phyloP scores from a whole-genome alignment of 2,888 invertebrate species.

The Sinelater perroti region DNA sequence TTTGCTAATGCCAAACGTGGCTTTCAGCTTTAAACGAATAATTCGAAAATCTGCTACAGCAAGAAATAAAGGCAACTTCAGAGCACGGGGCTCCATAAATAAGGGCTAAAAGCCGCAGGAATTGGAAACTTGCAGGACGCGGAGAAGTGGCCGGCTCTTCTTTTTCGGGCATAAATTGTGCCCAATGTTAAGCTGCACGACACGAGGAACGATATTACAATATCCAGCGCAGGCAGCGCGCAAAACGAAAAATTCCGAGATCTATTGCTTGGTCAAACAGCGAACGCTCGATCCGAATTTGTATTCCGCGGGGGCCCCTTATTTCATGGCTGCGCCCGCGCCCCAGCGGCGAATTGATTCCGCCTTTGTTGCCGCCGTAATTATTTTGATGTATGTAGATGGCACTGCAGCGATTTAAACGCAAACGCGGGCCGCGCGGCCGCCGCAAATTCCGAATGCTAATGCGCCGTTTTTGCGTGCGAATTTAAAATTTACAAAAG shows the following conservation, averaged over 20 bases:
- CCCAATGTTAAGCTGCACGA: no score
- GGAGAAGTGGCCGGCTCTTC: no score
- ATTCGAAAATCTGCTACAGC: no score
- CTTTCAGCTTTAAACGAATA: no score
- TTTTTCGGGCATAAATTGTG: no score
- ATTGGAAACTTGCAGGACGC: no score
- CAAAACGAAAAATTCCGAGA: slow-evolving; percentile 4
- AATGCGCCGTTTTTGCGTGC: slow-evolving; percentile 41
- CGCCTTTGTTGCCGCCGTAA: not conserved
- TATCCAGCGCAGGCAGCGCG: slow-evolving; percentile 2
- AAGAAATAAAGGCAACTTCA: no score
- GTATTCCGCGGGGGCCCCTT: slow-evolving; percentile 16
- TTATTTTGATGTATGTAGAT: slow-evolving; percentile 10
- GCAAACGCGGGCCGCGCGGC: slow-evolving; percentile 1
- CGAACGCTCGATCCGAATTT: slow-evolving; percentile 23
- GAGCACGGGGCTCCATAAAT: no score
- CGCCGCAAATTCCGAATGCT: slow-evolving; percentile 43
- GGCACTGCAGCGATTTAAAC: slow-evolving; percentile 12
- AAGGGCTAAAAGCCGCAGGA: no score
- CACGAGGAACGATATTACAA: slow-evolving; percentile 4
- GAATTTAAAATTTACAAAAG: slow-evolving; percentile 41
- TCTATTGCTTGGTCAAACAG: slow-evolving; percentile 14
- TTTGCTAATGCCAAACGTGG: no score
- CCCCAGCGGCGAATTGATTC: not conserved
- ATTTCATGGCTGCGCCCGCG: slow-evolving; percentile 4